Percentiles rank a stretch among this genome's conserved stretches.
Evolutionary conservation across 1,140 invertebrate genomes (phyloP).

Genomic region (Venturia canescens): DNA sequence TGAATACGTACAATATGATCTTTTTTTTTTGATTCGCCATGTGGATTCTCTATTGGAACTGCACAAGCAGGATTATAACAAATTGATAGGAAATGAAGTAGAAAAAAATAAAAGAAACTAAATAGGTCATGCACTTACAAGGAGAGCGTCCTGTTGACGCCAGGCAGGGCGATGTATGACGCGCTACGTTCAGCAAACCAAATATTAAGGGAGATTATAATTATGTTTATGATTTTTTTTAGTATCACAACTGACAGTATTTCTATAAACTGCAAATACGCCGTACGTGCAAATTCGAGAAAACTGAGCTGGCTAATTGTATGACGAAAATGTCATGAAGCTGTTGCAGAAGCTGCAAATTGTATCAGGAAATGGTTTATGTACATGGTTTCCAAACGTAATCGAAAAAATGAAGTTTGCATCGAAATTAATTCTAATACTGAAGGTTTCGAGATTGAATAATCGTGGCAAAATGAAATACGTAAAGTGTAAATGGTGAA

Average conservation of each 20-base stretch:
- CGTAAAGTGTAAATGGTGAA: too few relatives aligned
- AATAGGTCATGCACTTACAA: constrained; percentile 76
- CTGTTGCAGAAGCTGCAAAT: constrained; percentile 18
- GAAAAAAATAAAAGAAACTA: constrained; percentile 51
- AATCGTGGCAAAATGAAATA: too few relatives aligned
- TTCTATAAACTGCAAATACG: background rate
- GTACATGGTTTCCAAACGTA: background rate
- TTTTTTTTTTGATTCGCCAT: too few relatives aligned
- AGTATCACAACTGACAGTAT: constrained; percentile 50
- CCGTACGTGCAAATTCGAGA: background rate
- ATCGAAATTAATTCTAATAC: background rate
- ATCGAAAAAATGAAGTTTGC: background rate
- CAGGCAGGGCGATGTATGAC: constrained; percentile 70
- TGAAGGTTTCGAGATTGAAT: background rate
- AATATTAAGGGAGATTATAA: constrained; percentile 43
- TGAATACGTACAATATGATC: too few relatives aligned
- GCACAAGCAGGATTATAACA: background rate
- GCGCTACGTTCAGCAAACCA: constrained; percentile 70
- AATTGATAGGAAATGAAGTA: constrained; percentile 22
- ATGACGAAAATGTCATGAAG: background rate
- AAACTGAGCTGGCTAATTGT: background rate
- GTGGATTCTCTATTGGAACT: background rate
- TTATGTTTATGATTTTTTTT: constrained; percentile 59
- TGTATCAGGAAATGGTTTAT: background rate
- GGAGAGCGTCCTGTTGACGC: constrained; percentile 67